phyloP scores from a whole-genome alignment of 1,140 invertebrate genomes.

The Caenorhabditis inopinata region DNA sequence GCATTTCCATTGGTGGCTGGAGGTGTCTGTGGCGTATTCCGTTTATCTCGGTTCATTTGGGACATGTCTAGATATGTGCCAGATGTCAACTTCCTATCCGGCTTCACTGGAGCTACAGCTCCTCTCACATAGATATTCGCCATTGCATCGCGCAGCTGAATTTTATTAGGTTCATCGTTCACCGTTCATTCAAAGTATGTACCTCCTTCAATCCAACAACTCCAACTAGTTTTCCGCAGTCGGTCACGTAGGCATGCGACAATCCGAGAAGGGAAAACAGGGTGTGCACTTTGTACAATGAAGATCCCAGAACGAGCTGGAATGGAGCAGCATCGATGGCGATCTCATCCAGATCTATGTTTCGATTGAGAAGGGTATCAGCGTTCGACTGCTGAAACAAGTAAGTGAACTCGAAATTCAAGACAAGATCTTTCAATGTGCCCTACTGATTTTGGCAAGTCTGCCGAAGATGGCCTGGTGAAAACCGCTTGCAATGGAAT shows the following conservation, averaged over 20 bases:
- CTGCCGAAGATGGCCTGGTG: neutral
- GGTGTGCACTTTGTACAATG: conserved; percentile 91
- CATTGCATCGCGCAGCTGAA: conserved; percentile 56
- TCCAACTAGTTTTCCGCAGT: conserved; percentile 88
- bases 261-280: conserved; percentile 93
- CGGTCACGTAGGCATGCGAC: conserved; percentile 94
- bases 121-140: conserved; percentile 59
- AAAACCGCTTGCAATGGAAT: conserved; percentile 38
- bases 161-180: neutral
- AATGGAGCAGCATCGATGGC: conserved; percentile 96
- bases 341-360: conserved; percentile 82
- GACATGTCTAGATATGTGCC: conserved; percentile 26
- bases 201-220: conserved; percentile 94
- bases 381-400: conserved; percentile 38
- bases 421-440: neutral
- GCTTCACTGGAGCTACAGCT: conserved; percentile 50
- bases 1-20: conserved; percentile 8
- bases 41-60: neutral
- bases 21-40: neutral
- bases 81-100: conserved; percentile 41
- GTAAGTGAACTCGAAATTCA: neutral
- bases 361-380: conserved; percentile 70
- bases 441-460: neutral
- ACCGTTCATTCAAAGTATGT: conserved; percentile 23
- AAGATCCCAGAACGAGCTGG: conserved; percentile 91